These are phyloP conservation scores for Pituophis catenifer DNA, from an alignment of 2,113 vertebrate species.

Conservation along the genomic window DNA sequence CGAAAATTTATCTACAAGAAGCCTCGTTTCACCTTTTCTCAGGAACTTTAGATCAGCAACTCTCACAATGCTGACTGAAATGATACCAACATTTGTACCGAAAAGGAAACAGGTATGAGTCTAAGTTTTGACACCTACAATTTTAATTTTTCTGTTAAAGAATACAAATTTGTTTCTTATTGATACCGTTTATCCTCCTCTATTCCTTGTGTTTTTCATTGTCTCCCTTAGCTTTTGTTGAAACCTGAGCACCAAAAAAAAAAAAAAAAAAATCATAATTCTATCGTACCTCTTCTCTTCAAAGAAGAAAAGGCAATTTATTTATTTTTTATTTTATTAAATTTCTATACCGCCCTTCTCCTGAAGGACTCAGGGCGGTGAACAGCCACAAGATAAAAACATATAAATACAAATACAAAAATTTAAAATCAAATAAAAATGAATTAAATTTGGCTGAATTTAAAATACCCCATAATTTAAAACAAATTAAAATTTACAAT, in stretches of 20 bases:
- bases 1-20: not conserved
- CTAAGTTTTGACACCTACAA: not conserved
- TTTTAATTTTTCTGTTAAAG: not conserved
- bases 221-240: slow-evolving; percentile 4
- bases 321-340: too few relatives aligned
- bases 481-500: too few relatives aligned
- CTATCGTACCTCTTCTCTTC: slow-evolving; percentile 19
- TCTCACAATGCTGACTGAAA: not conserved
- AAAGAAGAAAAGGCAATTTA: slow-evolving; percentile 10
- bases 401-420: too few relatives aligned
- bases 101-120: not conserved
- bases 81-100: not conserved
- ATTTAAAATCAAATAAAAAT: too few relatives aligned
- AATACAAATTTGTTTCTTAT: not conserved
- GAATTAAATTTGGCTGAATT: too few relatives aligned
- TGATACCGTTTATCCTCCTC: not conserved
- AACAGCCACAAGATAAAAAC: too few relatives aligned
- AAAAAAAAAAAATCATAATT: slow-evolving; percentile 30
- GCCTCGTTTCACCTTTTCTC: not conserved
- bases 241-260: not conserved
- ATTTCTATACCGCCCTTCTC: too few relatives aligned
- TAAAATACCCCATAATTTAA: too few relatives aligned
- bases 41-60: not conserved
- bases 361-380: too few relatives aligned
- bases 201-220: slow-evolving; percentile 1